Percentiles rank a stretch among this genome's conserved stretches.
Evolutionary conservation across 2,797 vertebrate species (phyloP).

Genomic region (Antennarius maculatus): DNA sequence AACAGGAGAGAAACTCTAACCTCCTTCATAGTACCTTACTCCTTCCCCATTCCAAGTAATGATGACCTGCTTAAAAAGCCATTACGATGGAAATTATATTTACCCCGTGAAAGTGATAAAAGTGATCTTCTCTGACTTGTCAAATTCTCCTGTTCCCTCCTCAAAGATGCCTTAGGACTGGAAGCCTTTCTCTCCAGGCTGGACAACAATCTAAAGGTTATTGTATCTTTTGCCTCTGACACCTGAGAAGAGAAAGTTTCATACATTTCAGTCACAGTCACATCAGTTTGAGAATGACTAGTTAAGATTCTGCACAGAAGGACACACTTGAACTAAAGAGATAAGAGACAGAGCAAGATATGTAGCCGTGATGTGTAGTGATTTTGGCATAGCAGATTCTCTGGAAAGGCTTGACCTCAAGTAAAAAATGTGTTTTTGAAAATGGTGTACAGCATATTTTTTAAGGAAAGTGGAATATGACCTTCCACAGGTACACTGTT

Average conservation of each 20-base stretch:
- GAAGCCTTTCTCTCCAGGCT: conserved; percentile 65
- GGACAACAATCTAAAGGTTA: conserved; percentile 85
- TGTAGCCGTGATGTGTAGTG: conserved; percentile 11
- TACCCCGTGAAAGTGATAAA: conserved; percentile 64
- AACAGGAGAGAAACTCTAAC: conserved; percentile 2
- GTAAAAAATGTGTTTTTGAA: no score
- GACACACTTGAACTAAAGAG: conserved; percentile 7
- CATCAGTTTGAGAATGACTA: not conserved
- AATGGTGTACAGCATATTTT: not conserved
- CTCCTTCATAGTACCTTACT: not conserved
- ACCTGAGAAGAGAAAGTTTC: conserved; percentile 56
- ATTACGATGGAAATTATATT: conserved; percentile 36
- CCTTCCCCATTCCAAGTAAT: conserved; percentile 15
- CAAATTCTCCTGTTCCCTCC: conserved; percentile 57
- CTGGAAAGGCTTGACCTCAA: not conserved
- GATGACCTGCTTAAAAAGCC: conserved; percentile 24
- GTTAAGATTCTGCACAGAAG: conserved; percentile 6
- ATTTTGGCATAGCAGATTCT: no score
- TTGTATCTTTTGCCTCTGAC: conserved; percentile 78
- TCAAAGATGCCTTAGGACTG: conserved; percentile 50
- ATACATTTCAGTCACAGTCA: conserved; percentile 20
- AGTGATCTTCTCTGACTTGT: conserved; percentile 69
- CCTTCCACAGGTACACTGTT: not conserved
- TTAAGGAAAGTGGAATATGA: not conserved
- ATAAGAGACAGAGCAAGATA: conserved; percentile 2